Percentiles rank a stretch among this genome's conserved stretches.
Conservation (phyloP, 2,113 vertebrate species). For the Parus major region DNA sequence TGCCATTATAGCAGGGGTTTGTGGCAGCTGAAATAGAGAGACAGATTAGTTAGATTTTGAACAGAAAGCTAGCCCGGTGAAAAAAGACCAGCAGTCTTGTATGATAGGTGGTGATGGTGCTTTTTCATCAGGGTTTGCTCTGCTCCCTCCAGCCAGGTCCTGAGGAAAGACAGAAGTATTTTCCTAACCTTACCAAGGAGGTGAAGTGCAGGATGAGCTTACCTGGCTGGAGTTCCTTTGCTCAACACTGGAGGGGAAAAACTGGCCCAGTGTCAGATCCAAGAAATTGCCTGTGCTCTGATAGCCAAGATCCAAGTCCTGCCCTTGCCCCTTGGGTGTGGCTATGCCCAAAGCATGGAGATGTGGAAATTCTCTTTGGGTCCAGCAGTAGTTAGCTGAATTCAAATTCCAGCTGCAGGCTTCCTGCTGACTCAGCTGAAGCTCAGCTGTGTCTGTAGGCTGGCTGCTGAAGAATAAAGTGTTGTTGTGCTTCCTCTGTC, state of each 20-base stretch:
- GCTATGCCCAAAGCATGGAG: fast-evolving
- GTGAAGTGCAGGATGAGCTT: fast-evolving
- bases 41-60: not conserved
- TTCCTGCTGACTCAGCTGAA: not conserved
- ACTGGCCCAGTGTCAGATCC: not conserved
- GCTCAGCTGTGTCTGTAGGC: not conserved
- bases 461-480: not conserved
- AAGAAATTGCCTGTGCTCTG: not conserved
- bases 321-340: not conserved
- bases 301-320: not conserved
- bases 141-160: not conserved
- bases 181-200: fast-evolving
- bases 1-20: not conserved
- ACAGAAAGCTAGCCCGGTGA: not conserved
- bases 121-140: not conserved
- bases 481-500: not conserved
- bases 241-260: not conserved
- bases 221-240: not conserved
- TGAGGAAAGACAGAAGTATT: not conserved
- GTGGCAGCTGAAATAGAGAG: not conserved
- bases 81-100: not conserved
- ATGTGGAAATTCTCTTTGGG: not conserved
- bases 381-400: not conserved
- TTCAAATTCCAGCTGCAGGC: not conserved
- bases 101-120: not conserved